A percentile compares a stretch with the other conserved stretches of the same genome.
Evolutionary conservation across 2,113 vertebrate species (phyloP).

Genomic region (Alectura lathami): DNA sequence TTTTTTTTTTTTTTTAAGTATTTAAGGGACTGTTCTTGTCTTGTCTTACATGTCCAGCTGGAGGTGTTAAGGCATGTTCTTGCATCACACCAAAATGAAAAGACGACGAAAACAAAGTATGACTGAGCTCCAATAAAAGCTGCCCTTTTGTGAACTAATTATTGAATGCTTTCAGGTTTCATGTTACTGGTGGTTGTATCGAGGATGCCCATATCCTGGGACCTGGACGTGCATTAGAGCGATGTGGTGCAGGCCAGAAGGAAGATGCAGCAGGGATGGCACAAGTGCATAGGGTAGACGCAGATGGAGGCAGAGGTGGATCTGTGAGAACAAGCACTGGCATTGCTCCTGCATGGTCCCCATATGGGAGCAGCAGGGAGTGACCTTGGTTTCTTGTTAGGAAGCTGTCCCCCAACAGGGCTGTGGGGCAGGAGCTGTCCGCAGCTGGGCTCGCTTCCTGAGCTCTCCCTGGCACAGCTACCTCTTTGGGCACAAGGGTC

Average conservation of each 20-base stretch:
- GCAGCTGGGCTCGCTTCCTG: not conserved
- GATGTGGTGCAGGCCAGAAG: too few relatives aligned
- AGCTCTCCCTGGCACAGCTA: not conserved
- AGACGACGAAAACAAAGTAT: not conserved
- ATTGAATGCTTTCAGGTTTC: not conserved
- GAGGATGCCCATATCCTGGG: too few relatives aligned
- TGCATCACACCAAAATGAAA: not conserved
- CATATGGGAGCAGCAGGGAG: not conserved
- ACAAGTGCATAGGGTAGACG: not conserved
- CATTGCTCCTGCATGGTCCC: not conserved
- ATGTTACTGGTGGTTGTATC: not conserved
- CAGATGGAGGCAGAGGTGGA: not conserved
- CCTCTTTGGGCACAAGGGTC: not conserved
- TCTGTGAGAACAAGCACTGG: rapidly evolving
- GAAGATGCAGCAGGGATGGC: not conserved
- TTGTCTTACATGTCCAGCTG: rapidly evolving
- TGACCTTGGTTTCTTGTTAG: not conserved
- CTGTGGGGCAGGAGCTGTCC: not conserved
- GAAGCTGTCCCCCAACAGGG: not conserved
- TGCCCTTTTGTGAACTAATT: not conserved
- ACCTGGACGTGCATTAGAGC: not conserved
- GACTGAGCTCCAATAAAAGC: not conserved
- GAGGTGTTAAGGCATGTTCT: not conserved
- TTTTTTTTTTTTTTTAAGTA: too few relatives aligned
- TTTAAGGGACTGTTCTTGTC: not conserved